phyloP scores from a whole-genome alignment of 2,113 vertebrate genomes.

The Xiphorhynchus elegans region DNA sequence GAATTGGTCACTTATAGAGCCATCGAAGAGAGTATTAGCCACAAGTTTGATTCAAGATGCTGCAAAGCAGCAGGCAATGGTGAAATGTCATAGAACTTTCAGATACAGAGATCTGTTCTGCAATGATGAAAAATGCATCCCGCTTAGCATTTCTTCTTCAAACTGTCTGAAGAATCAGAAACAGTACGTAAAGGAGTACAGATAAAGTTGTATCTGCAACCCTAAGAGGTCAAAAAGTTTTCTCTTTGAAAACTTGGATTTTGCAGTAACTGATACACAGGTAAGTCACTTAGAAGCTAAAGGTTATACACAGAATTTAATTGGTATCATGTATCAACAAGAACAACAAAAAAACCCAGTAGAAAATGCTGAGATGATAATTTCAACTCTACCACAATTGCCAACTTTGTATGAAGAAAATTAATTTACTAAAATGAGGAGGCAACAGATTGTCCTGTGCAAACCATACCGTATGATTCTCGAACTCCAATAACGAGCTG shows the following conservation, averaged over 20 bases:
- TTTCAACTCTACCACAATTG: neutral
- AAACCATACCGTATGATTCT: constrained; percentile 93
- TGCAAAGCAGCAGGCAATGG: neutral
- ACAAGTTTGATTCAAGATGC: neutral
- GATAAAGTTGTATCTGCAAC: neutral
- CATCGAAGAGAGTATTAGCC: neutral
- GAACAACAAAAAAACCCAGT: neutral
- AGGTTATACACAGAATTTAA: neutral
- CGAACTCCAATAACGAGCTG: constrained; percentile 97
- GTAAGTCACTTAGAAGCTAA: neutral
- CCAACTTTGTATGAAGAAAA: neutral
- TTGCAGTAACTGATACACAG: neutral
- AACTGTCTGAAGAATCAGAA: neutral
- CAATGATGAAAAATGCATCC: neutral
- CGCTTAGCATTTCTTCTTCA: neutral
- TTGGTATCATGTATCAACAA: neutral
- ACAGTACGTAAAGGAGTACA: neutral
- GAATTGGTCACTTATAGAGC: neutral
- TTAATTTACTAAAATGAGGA: neutral
- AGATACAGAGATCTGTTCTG: neutral
- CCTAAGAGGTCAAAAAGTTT: neutral
- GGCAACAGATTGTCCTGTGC: neutral
- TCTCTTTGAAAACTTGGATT: neutral
- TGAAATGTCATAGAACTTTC: neutral
- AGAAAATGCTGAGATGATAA: neutral